Percentiles rank a stretch among this genome's conserved stretches.
phyloP scores from a whole-genome alignment of 2,113 vertebrate species.

The Osmerus mordax region DNA sequence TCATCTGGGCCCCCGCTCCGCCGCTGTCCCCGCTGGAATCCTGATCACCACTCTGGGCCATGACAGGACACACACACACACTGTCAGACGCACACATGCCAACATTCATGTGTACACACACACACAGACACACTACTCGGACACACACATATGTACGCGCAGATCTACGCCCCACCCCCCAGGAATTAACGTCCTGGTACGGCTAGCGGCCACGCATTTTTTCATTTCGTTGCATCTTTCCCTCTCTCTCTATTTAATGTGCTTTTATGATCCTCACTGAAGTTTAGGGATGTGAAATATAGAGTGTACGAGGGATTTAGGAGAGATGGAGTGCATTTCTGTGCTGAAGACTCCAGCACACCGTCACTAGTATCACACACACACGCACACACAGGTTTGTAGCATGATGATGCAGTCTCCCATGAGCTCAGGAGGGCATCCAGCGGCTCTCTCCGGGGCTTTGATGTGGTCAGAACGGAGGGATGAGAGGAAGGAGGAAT shows the following conservation, averaged over 20 bases:
- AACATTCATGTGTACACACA: background rate
- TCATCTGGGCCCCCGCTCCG: conserved; percentile 20
- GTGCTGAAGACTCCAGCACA: background rate
- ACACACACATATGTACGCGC: too few relatives aligned
- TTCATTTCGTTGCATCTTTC: conserved; percentile 42
- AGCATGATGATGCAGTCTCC: conserved; percentile 18
- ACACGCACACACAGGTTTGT: conserved; percentile 40
- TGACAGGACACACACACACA: background rate
- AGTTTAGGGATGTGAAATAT: conserved; percentile 70
- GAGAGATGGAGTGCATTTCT: conserved; percentile 58
- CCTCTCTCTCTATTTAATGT: conserved; percentile 40
- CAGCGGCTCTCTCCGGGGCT: conserved; percentile 64
- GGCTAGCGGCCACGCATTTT: conserved; percentile 11
- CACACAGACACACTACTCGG: background rate
- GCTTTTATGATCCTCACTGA: conserved; percentile 33
- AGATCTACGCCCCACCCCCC: too few relatives aligned
- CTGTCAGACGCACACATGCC: background rate
- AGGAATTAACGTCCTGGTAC: conserved; percentile 59
- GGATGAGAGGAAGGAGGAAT: conserved; percentile 40
- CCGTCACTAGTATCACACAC: conserved; percentile 47
- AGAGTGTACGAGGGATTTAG: conserved; percentile 61
- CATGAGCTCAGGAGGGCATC: conserved; percentile 59
- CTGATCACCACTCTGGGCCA: conserved; percentile 32
- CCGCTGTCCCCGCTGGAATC: conserved; percentile 33
- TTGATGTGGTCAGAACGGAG: conserved; percentile 65